Evolutionary conservation across 2,888 invertebrate species (phyloP).

Genomic region (Cecidostiba fungosa): DNA sequence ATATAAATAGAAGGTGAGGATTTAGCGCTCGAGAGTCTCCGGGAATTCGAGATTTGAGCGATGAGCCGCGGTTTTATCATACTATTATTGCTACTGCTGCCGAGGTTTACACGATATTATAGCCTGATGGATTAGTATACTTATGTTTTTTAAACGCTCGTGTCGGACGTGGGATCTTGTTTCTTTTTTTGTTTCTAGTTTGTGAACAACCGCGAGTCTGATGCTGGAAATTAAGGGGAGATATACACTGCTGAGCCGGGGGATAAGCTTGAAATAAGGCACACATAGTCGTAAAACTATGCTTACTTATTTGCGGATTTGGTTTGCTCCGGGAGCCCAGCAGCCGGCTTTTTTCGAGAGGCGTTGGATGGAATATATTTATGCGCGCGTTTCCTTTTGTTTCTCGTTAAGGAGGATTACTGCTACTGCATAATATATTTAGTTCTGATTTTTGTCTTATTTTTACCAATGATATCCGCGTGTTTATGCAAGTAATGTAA

Average conservation of each 20-base stretch:
- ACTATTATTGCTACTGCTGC: slow-evolving; percentile 1
- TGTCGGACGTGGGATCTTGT: neutral
- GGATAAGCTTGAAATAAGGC: slow-evolving; percentile 14
- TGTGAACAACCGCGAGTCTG: neutral
- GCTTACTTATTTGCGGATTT: slow-evolving; percentile 35
- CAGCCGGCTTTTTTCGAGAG: neutral
- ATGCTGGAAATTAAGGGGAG: neutral
- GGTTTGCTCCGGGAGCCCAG: neutral
- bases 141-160: slow-evolving; percentile 41
- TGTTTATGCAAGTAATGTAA: too few relatives aligned
- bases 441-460: too few relatives aligned
- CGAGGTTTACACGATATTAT: neutral
- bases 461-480: too few relatives aligned
- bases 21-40: neutral
- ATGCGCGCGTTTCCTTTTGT: neutral
- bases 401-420: neutral
- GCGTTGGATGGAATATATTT: neutral
- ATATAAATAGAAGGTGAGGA: slow-evolving; percentile 29
- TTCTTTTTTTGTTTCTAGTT: slow-evolving; percentile 17
- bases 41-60: slow-evolving; percentile 29
- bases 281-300: slow-evolving; percentile 12
- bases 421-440: neutral
- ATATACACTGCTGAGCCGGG: neutral
- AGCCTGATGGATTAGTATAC: slow-evolving; percentile 46
- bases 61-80: slow-evolving; percentile 41